A percentile compares a stretch with the other conserved stretches of the same genome.
These are phyloP conservation scores for Anas bernieri DNA, from an alignment of 2,797 vertebrate species.

Conservation along the genomic window DNA sequence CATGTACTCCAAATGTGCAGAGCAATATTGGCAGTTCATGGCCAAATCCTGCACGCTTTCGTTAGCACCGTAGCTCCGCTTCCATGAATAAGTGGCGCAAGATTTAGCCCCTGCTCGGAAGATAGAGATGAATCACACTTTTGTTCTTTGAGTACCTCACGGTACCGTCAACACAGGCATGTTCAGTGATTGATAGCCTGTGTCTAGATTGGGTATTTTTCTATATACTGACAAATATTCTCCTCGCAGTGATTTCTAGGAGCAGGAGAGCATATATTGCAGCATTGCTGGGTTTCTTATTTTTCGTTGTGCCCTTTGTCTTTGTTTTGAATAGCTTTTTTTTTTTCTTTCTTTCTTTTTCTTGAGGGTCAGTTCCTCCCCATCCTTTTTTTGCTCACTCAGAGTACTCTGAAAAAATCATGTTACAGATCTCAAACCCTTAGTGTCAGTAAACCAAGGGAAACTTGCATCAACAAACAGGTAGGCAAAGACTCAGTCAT, in stretches of 20 bases:
- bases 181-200: conserved; percentile 67
- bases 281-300: conserved; percentile 1
- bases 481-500: neutral
- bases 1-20: conserved; percentile 53
- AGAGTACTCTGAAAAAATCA: conserved; percentile 28
- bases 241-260: conserved; percentile 26
- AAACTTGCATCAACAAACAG: conserved; percentile 23
- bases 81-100: conserved; percentile 45
- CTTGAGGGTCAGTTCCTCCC: neutral
- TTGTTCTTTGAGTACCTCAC: conserved; percentile 63
- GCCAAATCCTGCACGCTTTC: conserved; percentile 51
- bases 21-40: conserved; percentile 52
- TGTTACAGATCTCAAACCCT: neutral
- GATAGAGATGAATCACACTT: conserved; percentile 70
- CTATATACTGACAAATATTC: conserved; percentile 66
- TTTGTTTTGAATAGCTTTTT: conserved; percentile 47
- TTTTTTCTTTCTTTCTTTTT: neutral
- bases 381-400: neutral
- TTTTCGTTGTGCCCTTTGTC: neutral
- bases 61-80: conserved; percentile 23
- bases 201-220: conserved; percentile 72
- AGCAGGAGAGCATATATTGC: conserved; percentile 19
- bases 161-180: conserved; percentile 45
- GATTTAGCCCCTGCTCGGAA: conserved; percentile 40
- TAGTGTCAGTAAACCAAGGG: neutral